A percentile compares a stretch with the other conserved stretches of the same genome.
Conservation (phyloP, 2,113 vertebrate genomes). For the Neolamprologus kungweensis region DNA sequence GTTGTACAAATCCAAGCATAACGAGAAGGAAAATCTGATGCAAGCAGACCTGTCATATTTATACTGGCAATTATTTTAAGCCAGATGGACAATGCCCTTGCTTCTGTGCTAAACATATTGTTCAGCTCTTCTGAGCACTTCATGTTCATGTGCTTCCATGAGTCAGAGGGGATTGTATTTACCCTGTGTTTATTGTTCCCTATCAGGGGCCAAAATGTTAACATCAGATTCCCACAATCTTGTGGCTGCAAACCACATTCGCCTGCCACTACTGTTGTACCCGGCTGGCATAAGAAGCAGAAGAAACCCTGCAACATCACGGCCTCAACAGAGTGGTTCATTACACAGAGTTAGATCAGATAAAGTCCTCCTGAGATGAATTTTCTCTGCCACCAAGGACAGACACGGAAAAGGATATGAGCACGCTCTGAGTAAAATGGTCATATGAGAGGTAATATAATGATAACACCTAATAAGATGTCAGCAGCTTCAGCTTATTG, state of each 20-base stretch:
- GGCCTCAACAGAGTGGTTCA: slow-evolving; percentile 33
- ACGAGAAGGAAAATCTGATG: not conserved
- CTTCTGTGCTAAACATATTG: not conserved
- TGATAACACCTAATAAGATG: slow-evolving; percentile 36
- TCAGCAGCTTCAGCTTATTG: slow-evolving; percentile 4
- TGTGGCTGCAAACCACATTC: not conserved
- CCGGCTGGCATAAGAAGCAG: slow-evolving; percentile 16
- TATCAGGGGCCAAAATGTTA: slow-evolving; percentile 32
- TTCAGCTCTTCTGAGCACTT: not conserved
- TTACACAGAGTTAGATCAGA: slow-evolving; percentile 48
- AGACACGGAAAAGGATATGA: not conserved
- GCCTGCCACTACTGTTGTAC: not conserved
- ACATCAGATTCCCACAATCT: slow-evolving; percentile 37
- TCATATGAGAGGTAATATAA: slow-evolving; percentile 15
- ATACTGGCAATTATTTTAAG: not conserved
- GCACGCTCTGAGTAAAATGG: not conserved
- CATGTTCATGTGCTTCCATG: not conserved
- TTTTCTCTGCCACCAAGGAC: slow-evolving; percentile 12
- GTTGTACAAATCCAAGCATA: not conserved
- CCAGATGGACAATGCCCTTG: not conserved
- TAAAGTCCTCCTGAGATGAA: slow-evolving; percentile 39
- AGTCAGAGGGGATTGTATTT: slow-evolving; percentile 25
- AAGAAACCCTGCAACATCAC: not conserved
- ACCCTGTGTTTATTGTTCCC: slow-evolving; percentile 48
- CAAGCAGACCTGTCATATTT: not conserved